Conservation (phyloP, 2,888 invertebrate genomes). For the Trachelus iudaicus region DNA sequence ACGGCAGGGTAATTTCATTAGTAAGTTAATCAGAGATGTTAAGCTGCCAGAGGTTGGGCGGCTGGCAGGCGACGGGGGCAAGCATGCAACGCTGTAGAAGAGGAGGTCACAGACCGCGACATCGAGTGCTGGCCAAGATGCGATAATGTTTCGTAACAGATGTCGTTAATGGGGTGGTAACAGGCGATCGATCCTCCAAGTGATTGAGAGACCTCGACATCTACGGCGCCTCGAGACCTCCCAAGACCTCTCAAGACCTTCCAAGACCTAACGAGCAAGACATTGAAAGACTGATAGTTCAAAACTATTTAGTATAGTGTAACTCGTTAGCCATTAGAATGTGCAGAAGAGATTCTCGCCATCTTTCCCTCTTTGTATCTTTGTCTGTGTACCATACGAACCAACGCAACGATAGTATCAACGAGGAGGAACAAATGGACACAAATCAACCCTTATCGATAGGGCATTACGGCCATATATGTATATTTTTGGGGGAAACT, state of each 20-base stretch:
- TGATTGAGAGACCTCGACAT: background rate
- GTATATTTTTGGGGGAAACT: too few relatives aligned
- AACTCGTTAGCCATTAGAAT: too few relatives aligned
- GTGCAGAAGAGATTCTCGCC: background rate
- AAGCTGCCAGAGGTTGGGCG: conserved; percentile 32
- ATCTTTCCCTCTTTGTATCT: conserved; percentile 11
- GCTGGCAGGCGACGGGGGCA: background rate
- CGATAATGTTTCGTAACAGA: conserved; percentile 51
- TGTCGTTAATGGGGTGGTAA: conserved; percentile 50
- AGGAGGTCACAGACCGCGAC: conserved; percentile 27
- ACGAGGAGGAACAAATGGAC: conserved; percentile 2
- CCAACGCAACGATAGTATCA: too few relatives aligned
- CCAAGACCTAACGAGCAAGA: too few relatives aligned
- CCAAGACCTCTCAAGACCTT: conserved; percentile 15
- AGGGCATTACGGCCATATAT: too few relatives aligned
- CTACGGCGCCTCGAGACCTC: conserved; percentile 23
- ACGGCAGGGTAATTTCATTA: conserved; percentile 45
- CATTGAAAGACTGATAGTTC: too few relatives aligned
- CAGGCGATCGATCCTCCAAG: conserved; percentile 12
- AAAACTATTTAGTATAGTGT: too few relatives aligned
- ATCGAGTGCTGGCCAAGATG: conserved; percentile 43
- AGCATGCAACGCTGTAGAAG: background rate
- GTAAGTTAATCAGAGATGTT: conserved; percentile 49
- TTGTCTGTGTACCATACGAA: background rate
- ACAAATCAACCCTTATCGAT: too few relatives aligned